Conservation (phyloP, 1,140 invertebrate genomes). For the Drosophila setifemur region DNA sequence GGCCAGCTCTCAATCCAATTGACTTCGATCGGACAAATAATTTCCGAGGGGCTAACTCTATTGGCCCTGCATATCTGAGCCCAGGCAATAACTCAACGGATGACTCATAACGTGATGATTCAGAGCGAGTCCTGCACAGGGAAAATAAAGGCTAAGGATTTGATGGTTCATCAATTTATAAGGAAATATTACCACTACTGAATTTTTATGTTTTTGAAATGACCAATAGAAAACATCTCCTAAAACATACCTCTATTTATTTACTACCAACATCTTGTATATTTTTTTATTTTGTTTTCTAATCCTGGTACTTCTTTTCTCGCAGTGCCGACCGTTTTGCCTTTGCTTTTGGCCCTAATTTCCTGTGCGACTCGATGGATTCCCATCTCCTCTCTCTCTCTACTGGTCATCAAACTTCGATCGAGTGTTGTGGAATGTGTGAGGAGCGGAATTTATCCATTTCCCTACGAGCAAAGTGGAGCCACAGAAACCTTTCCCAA, state of each 20-base stretch:
- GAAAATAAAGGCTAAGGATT: background rate
- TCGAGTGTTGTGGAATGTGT: slow-evolving; percentile 3
- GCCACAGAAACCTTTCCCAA: background rate
- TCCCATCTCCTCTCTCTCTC: background rate
- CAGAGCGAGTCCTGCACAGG: background rate
- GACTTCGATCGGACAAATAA: slow-evolving; percentile 19
- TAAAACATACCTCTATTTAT: too few relatives aligned
- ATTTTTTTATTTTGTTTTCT: too few relatives aligned
- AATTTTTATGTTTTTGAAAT: too few relatives aligned
- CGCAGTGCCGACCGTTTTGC: background rate
- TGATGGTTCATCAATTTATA: too few relatives aligned
- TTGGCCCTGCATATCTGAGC: slow-evolving; percentile 6
- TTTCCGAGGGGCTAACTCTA: slow-evolving; percentile 25
- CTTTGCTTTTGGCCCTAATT: slow-evolving; percentile 12
- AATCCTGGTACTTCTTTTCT: background rate
- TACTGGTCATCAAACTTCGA: background rate
- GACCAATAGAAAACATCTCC: too few relatives aligned
- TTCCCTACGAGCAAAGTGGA: background rate
- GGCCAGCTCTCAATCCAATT: background rate
- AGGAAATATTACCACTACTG: too few relatives aligned
- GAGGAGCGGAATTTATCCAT: slow-evolving; percentile 27
- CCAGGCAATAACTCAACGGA: background rate
- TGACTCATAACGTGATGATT: slow-evolving; percentile 22
- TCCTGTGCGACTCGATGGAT: slow-evolving; percentile 21
- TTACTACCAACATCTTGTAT: too few relatives aligned